phyloP scores from a whole-genome alignment of 2,113 vertebrate species.

The Rallus limicola region DNA sequence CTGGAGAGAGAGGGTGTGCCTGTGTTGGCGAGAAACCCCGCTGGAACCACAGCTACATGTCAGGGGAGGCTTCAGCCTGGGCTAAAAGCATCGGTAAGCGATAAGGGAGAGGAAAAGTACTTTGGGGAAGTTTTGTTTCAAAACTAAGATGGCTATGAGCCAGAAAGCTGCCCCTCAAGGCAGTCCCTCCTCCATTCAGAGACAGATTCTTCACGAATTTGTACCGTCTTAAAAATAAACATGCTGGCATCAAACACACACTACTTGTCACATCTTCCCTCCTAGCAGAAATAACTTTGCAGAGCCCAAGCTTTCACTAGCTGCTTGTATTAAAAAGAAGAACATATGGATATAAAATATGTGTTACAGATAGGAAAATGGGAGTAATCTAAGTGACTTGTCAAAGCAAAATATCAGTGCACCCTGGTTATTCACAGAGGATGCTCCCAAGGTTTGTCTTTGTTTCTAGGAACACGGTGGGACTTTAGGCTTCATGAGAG shows the following conservation, averaged over 20 bases:
- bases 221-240: slow-evolving; percentile 20
- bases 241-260: not conserved
- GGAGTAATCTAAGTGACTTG: not conserved
- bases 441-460: not conserved
- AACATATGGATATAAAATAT: slow-evolving; percentile 30
- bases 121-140: not conserved
- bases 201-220: not conserved
- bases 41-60: not conserved
- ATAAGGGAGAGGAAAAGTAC: not conserved
- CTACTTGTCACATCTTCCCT: not conserved
- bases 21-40: not conserved
- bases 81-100: not conserved
- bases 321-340: not conserved
- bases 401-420: not conserved
- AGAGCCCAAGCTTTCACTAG: not conserved
- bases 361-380: not conserved
- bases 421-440: not conserved
- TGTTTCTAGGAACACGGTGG: not conserved
- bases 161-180: not conserved
- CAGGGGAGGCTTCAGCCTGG: not conserved
- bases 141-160: not conserved
- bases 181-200: not conserved
- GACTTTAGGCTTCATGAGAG: not conserved
- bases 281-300: slow-evolving; percentile 25
- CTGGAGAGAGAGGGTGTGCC: not conserved